These are phyloP conservation scores for Neoarius graeffei DNA, from an alignment of 2,113 vertebrate species.

Conservation along the genomic window DNA sequence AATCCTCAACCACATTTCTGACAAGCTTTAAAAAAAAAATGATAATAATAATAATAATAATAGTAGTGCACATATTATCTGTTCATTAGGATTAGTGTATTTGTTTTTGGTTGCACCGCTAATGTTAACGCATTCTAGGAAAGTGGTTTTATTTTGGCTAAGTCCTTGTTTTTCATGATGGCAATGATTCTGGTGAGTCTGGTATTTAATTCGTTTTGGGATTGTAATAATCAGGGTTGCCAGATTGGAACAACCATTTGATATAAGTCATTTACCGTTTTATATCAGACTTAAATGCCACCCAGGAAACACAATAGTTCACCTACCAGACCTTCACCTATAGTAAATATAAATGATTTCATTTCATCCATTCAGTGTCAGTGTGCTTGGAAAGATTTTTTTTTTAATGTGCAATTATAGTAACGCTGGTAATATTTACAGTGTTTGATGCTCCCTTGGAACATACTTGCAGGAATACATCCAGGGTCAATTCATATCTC, in stretches of 20 bases:
- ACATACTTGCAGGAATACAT: neutral
- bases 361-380: too few relatives aligned
- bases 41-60: too few relatives aligned
- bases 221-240: neutral
- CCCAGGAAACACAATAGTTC: too few relatives aligned
- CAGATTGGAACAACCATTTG: too few relatives aligned
- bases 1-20: neutral
- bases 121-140: neutral
- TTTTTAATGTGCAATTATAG: too few relatives aligned
- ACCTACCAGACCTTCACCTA: too few relatives aligned
- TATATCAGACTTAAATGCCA: too few relatives aligned
- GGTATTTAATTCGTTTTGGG: neutral
- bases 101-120: neutral
- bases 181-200: neutral
- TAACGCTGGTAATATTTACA: too few relatives aligned
- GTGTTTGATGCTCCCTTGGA: neutral
- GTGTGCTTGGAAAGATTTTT: too few relatives aligned
- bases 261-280: too few relatives aligned
- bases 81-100: neutral
- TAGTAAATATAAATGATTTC: too few relatives aligned
- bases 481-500: neutral
- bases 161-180: neutral
- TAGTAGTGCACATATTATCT: neutral
- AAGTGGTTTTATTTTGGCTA: neutral
- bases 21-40: neutral